Base-by-base conservation (phyloP, 2,888 invertebrate species). In the Endotricha flammealis region DNA sequence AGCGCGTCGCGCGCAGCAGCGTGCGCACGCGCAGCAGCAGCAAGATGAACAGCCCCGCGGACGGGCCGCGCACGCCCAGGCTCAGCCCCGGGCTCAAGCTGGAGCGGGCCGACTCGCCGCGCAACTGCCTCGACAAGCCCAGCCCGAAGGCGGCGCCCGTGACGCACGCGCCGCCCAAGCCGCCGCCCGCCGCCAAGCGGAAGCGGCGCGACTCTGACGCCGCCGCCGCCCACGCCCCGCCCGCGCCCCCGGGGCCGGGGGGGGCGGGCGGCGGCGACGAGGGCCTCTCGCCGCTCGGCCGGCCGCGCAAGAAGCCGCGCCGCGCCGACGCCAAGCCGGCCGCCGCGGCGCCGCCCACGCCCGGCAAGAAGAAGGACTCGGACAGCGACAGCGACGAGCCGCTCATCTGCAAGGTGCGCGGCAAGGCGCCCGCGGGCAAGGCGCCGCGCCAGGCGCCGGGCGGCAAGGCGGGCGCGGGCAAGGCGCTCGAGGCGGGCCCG, bases 311-410 rank as follows among this genome's bases (percentile, higher is more conserved):
- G 57, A 82, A 83, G 44, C 75, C 81, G 37, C 64, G 77, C 8
- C 57, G 70, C 6, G 42, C 62, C 17, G 75, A 71, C 34, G 58
- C 64, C n/a, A 56, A 52, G 10, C 90, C 75, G 74, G 87, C 55
- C 77, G 87, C 64, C 78, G 88, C 85, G 79, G 88, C 56, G 64
- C 88, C 57, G 75, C 88, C 55, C 65, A 55, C 56, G 7, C 62
- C 69, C 56, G 80, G 65, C 62, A 85, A 86, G 75, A 64, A 88
- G 53, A 90, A 91, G 62, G 93, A 93, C 54, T 91, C 91, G 24
- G 90, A 90, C 58, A 94, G 94, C 32, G 95, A 95, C 62, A 92
- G 91, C 46, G 95, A 95, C 68, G 94, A 95, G 75, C 94, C 94
- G 37, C 81, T 94, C 40, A 92, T 93, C 47, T 90, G 91, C 53